A percentile compares a stretch with the other conserved stretches of the same genome.
phyloP scores from a whole-genome alignment of 2,113 vertebrate species.

The Tricholaema leucomelas region DNA sequence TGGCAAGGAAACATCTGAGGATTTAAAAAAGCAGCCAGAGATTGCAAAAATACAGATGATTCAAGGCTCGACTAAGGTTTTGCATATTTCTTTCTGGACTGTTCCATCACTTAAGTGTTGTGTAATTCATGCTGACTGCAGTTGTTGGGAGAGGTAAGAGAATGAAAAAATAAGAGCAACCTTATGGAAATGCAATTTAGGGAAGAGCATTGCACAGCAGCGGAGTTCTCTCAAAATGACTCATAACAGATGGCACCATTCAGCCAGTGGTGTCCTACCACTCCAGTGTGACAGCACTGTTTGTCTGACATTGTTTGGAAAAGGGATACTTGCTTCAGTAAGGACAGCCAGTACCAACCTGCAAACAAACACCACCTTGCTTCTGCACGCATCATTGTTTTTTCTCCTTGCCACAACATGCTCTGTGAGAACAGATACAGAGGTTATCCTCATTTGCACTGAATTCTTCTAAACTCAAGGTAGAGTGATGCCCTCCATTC shows the following conservation, averaged over 20 bases:
- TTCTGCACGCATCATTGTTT: not conserved
- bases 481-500: not conserved
- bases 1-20: not conserved
- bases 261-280: not conserved
- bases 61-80: not conserved
- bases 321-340: not conserved
- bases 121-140: conserved; percentile 22
- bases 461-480: not conserved
- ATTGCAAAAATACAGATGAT: conserved; percentile 31
- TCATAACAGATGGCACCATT: not conserved
- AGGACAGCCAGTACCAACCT: not conserved
- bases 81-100: not conserved
- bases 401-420: not conserved
- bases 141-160: conserved; percentile 32
- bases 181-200: conserved; percentile 27
- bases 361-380: not conserved
- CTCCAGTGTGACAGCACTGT: not conserved
- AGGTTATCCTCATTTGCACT: not conserved
- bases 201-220: not conserved
- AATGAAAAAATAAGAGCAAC: not conserved
- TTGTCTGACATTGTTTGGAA: not conserved
- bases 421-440: not conserved
- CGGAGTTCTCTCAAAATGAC: not conserved
- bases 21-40: not conserved
- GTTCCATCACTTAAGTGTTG: conserved; percentile 7